Conservation (phyloP, 2,797 vertebrate genomes). For the Perodicticus potto region DNA sequence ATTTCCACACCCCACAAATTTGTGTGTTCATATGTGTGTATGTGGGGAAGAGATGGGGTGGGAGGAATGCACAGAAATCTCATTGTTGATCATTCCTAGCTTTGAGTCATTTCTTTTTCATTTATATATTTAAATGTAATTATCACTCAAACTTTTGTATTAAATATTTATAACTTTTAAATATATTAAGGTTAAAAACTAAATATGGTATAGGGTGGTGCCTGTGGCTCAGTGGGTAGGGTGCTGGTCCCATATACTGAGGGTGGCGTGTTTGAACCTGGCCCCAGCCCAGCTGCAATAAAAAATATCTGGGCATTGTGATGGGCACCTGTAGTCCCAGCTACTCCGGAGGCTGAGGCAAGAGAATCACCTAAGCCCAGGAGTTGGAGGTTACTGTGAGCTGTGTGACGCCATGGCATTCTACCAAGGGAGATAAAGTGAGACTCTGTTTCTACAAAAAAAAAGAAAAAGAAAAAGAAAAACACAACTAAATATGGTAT, state of each 20-base stretch:
- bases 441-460: background rate
- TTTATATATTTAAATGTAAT: conserved; percentile 8
- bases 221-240: no score
- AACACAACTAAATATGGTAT: background rate
- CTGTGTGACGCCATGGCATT: no score
- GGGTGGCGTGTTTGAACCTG: no score
- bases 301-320: no score
- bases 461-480: background rate
- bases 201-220: background rate
- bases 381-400: no score
- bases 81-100: background rate
- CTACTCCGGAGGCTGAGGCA: no score
- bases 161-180: conserved; percentile 9
- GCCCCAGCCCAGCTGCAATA: no score
- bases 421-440: background rate
- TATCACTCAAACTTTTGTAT: background rate
- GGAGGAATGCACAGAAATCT: background rate
- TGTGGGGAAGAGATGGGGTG: no score
- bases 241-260: no score
- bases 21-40: background rate
- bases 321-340: no score
- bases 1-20: background rate
- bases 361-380: no score
- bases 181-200: background rate
- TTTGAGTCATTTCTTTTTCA: conserved; percentile 24